A percentile compares a stretch with the other conserved stretches of the same genome.
These are phyloP conservation scores for Hemithea aestivaria DNA, from an alignment of 2,888 invertebrate species.

Conservation along the genomic window DNA sequence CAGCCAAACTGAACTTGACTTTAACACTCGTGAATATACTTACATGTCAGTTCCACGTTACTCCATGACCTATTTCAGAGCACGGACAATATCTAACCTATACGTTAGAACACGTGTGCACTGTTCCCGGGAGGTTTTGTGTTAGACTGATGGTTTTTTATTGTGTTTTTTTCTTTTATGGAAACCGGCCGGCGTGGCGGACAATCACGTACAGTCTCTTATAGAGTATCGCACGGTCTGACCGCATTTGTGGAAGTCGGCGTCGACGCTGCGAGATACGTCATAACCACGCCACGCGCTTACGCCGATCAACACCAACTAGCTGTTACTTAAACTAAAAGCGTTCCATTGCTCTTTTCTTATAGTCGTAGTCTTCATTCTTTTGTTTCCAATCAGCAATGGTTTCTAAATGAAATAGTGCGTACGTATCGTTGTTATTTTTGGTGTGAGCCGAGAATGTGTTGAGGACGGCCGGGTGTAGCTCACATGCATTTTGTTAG, in stretches of 20 bases:
- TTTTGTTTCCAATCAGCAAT: slow-evolving; percentile 7
- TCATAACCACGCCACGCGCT: slow-evolving; percentile 60
- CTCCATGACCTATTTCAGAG: slow-evolving; percentile 36
- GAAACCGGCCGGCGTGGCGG: slow-evolving; percentile 48
- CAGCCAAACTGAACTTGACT: too few species aligned
- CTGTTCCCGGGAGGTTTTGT: slow-evolving; percentile 5
- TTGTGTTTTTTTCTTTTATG: slow-evolving; percentile 21
- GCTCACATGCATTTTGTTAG: slow-evolving; percentile 22
- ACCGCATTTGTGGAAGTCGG: slow-evolving; percentile 39
- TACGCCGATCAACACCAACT: slow-evolving; percentile 41
- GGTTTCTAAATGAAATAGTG: background rate
- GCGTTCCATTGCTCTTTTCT: slow-evolving; percentile 15
- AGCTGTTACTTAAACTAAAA: slow-evolving; percentile 3
- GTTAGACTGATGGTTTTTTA: slow-evolving; percentile 3
- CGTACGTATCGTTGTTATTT: slow-evolving; percentile 2
- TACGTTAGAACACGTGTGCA: slow-evolving; percentile 31
- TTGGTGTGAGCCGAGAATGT: slow-evolving; percentile 17
- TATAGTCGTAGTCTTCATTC: too few species aligned
- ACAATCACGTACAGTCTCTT: slow-evolving; percentile 36
- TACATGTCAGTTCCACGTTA: slow-evolving; percentile 29
- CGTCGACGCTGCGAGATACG: slow-evolving; percentile 46
- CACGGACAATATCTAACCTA: slow-evolving; percentile 33
- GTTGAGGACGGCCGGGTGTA: slow-evolving; percentile 9
- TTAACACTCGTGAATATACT: slow-evolving; percentile 22
- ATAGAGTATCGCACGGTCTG: slow-evolving; percentile 37